phyloP scores from a whole-genome alignment of 2,113 vertebrate species.

The Grantiella picta region DNA sequence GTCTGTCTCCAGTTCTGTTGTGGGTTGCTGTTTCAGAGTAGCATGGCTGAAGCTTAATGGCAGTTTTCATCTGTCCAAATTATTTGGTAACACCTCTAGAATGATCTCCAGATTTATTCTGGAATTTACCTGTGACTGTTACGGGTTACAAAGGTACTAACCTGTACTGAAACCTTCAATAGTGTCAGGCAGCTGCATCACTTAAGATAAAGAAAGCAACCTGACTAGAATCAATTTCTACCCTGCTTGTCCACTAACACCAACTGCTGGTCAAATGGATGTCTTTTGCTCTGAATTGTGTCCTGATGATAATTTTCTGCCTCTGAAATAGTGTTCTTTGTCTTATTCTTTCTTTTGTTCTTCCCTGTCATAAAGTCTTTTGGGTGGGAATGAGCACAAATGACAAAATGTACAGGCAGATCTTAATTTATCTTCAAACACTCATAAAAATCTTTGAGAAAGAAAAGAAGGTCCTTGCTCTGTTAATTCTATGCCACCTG shows the following conservation, averaged over 20 bases:
- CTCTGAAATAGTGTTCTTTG: not conserved
- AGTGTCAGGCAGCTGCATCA: not conserved
- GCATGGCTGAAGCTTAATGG: not conserved
- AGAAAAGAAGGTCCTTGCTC: not conserved
- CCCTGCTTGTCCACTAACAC: not conserved
- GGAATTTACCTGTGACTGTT: not conserved
- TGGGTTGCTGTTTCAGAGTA: not conserved
- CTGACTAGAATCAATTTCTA: not conserved
- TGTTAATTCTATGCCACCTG: not conserved
- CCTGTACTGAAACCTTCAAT: not conserved
- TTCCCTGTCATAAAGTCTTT: not conserved
- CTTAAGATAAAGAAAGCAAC: not conserved
- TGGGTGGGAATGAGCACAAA: not conserved
- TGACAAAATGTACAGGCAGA: not conserved
- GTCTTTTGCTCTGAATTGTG: not conserved
- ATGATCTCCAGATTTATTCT: not conserved
- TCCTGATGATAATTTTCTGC: not conserved
- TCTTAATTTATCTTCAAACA: not conserved
- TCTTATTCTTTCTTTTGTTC: not conserved
- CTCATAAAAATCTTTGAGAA: not conserved
- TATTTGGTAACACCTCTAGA: not conserved
- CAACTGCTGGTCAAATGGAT: not conserved
- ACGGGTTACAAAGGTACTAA: not conserved
- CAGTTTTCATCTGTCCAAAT: not conserved
- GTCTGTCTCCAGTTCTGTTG: not conserved